These are phyloP conservation scores for Brachypteracias leptosomus DNA, from an alignment of 2,113 vertebrate species.

Conservation along the genomic window DNA sequence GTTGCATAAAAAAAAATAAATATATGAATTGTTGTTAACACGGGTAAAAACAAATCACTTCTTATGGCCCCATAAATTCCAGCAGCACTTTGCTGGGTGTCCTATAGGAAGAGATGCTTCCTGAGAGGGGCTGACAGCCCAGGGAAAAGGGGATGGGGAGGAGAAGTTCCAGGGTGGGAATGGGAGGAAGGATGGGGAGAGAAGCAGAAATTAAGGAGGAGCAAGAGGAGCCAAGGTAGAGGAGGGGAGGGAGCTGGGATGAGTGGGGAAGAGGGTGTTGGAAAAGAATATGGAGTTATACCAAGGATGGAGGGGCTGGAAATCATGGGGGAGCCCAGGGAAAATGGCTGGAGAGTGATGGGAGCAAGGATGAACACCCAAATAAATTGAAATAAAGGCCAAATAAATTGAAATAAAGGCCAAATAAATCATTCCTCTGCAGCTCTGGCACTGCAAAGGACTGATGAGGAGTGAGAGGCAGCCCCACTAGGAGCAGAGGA, in stretches of 20 bases:
- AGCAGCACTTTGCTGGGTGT: not conserved
- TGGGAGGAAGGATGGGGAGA: fast-evolving
- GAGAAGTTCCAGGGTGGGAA: not conserved
- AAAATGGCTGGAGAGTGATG: fast-evolving
- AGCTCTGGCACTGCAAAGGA: not conserved
- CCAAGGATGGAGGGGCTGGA: not conserved
- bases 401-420: too few species aligned
- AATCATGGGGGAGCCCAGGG: not conserved
- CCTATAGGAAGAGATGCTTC: not conserved
- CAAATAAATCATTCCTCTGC: not conserved
- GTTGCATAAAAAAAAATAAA: constrained; percentile 25
- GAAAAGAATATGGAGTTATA: not conserved
- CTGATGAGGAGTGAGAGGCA: fast-evolving
- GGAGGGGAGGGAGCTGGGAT: not conserved
- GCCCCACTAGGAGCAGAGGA: too few species aligned
- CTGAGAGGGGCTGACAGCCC: not conserved
- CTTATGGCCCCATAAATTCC: not conserved
- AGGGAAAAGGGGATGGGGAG: not conserved
- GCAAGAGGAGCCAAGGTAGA: not conserved
- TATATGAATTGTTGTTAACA: not conserved
- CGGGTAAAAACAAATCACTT: constrained; percentile 23
- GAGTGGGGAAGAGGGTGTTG: not conserved
- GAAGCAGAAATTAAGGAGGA: not conserved
- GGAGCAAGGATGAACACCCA: not conserved
- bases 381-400: not conserved